These are phyloP conservation scores for Catocala fraxini DNA, from an alignment of 2,888 invertebrate species.

Conservation along the genomic window DNA sequence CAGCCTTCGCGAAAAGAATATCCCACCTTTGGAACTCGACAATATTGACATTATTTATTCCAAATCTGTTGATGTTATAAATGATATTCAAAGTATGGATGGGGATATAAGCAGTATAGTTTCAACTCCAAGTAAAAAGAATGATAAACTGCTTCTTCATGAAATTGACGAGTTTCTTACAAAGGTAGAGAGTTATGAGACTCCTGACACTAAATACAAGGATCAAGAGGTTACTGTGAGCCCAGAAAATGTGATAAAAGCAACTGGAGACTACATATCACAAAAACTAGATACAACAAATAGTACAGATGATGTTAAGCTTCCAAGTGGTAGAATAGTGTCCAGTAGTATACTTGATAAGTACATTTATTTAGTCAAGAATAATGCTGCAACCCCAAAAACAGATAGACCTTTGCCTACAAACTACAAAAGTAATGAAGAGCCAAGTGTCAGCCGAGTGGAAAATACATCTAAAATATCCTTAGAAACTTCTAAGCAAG, in stretches of 20 bases:
- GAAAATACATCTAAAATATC: constrained; percentile 45
- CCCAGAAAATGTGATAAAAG: constrained; percentile 77
- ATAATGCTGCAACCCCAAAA: constrained; percentile 56
- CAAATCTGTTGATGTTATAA: constrained; percentile 51
- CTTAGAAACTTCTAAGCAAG: constrained; percentile 42
- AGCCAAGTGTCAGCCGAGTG: constrained; percentile 34
- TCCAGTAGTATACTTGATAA: constrained; percentile 75
- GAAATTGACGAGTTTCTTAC: constrained; percentile 84
- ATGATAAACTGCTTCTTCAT: constrained; percentile 77
- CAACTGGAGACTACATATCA: constrained; percentile 76
- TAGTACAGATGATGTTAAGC: constrained; percentile 61
- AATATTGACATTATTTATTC: constrained; percentile 30
- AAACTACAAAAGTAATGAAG: constrained; percentile 46
- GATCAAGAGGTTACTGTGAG: constrained; percentile 54
- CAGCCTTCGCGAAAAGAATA: constrained; percentile 44
- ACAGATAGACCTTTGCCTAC: constrained; percentile 51
- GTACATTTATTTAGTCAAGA: constrained; percentile 82
- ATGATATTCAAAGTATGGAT: constrained; percentile 78
- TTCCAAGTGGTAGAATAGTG: constrained; percentile 74
- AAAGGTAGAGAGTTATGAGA: constrained; percentile 80
- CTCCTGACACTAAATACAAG: constrained; percentile 70
- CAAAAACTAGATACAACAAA: constrained; percentile 70
- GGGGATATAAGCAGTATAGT: constrained; percentile 82
- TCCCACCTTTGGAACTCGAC: constrained; percentile 63
- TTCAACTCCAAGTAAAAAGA: constrained; percentile 80